Evolutionary conservation across 2,888 invertebrate species (phyloP).

Genomic region (Pristionchus mayeri): DNA sequence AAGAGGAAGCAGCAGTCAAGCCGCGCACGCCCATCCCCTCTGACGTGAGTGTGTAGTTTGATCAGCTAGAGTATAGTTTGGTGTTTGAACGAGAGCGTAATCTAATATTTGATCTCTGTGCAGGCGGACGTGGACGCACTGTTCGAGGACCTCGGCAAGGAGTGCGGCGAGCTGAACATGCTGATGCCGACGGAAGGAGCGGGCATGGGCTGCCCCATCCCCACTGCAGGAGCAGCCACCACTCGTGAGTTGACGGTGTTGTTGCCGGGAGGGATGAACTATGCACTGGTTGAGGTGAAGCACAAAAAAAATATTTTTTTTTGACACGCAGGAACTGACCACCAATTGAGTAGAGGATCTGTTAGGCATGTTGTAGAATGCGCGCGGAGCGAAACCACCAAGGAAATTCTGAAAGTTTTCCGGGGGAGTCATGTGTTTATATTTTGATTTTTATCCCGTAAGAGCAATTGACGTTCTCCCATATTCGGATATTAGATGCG

Average conservation of each 20-base stretch:
- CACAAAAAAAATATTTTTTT: no score
- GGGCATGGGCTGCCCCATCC: slow-evolving; percentile 32
- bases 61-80: background rate
- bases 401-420: no score
- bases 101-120: slow-evolving; percentile 34
- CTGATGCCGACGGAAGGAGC: slow-evolving; percentile 42
- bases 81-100: background rate
- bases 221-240: background rate
- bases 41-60: slow-evolving; percentile 30
- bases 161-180: slow-evolving; percentile 56
- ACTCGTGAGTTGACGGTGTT: background rate
- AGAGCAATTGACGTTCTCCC: no score
- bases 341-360: no score
- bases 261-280: background rate
- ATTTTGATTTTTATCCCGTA: no score
- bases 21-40: background rate
- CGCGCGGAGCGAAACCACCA: no score
- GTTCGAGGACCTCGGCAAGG: slow-evolving; percentile 60
- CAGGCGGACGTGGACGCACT: slow-evolving; percentile 63
- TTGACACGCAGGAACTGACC: no score
- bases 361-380: no score
- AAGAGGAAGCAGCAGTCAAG: no score
- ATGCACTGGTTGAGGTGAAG: no score
- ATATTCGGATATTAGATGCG: no score
- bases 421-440: no score